These are phyloP conservation scores for Gymnarchus niloticus DNA, from an alignment of 2,113 vertebrate species.

Conservation along the genomic window DNA sequence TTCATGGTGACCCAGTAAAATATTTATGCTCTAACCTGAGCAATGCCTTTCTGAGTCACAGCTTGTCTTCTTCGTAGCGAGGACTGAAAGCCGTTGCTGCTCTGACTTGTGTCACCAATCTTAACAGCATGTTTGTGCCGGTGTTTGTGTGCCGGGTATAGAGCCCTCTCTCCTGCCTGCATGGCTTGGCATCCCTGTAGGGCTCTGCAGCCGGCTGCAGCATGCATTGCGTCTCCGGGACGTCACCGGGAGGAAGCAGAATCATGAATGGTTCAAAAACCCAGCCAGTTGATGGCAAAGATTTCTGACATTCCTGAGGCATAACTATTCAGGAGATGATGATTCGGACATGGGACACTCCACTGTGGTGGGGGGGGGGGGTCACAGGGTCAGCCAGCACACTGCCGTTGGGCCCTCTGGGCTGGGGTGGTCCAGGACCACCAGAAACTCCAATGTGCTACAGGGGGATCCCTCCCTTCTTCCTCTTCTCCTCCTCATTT, in stretches of 20 bases:
- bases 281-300: not conserved
- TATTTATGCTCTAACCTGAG: not conserved
- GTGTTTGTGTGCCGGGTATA: not conserved
- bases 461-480: not conserved
- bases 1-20: not conserved
- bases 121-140: not conserved
- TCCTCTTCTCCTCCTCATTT: not conserved
- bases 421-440: not conserved
- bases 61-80: not conserved
- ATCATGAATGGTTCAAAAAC: not conserved
- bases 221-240: not conserved
- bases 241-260: not conserved
- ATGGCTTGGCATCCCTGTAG: not conserved
- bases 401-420: not conserved
- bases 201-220: not conserved
- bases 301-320: not conserved
- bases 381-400: constrained; percentile 8
- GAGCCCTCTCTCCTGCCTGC: not conserved
- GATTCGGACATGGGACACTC: not conserved
- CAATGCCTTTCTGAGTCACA: not conserved
- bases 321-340: not conserved
- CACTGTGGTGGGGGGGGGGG: not conserved
- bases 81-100: not conserved
- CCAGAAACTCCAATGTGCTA: no score
- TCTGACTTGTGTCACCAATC: not conserved